Evolutionary conservation across 1,140 invertebrate genomes (phyloP), one percentile per base, ranked within the genome.

Genomic region (Drosophila tropicalis): DNA sequence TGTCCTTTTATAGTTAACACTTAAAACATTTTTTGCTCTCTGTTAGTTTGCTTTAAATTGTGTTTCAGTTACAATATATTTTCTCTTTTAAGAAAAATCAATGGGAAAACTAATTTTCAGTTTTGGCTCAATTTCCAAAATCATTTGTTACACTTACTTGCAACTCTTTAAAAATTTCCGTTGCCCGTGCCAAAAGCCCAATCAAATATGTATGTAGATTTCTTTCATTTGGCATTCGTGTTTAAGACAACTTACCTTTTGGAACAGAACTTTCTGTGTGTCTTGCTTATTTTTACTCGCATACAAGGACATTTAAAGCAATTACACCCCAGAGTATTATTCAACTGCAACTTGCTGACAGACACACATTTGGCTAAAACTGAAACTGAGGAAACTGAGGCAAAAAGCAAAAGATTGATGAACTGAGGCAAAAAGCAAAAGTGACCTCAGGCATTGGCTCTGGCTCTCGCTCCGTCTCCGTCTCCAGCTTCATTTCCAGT

Each of bases 231-330:
- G 57, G 34, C 15, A 57, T 67, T 75, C 71, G 72, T 62, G 72
- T 60, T 65, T 57, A 58, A 25, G 47, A 64, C 57, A 34, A 32
- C 56, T 75, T 75, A 64, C 72, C 63, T 71, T 85, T 51, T 9
- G 17, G 75, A 85, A 85, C 76, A 62, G 70, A 67, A 70, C 41
- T 67, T 64, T 19, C 62, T 56, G 29, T 17, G 54, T 71, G 39
- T 62, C 67, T 68, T 62, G 47, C 54, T 75, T 32, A 29, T 51
- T 69, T 83, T 82, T 76, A 68, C 56, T 75, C 79, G 87, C 84
- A 72, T 89, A 89, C 79, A 87, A 89, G 81, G 83, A 89, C 83
- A 87, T 89, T 87, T 87, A 83, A 87, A 87, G 83, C 83, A 87
- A 87, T 87, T 87, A 87, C 84, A 74, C 83, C 83, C 83, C 64